Evolutionary conservation across 2,797 vertebrate species (phyloP), one percentile per base, ranked within the genome.

Genomic region (Eutrigla gurnardus): DNA sequence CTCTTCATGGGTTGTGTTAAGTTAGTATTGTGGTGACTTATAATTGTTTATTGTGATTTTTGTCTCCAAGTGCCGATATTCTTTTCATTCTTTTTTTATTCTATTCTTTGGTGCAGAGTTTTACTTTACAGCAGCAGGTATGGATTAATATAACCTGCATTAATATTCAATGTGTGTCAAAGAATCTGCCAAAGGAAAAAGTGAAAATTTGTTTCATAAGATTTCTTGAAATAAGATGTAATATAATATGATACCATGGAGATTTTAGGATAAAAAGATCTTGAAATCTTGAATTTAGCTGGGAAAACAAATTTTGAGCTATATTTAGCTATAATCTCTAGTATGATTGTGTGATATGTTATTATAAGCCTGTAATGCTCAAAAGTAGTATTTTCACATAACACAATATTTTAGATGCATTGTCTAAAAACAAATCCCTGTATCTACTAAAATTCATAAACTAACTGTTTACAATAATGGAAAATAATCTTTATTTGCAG

Each of bases 21-120:
- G 50, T 50, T 68, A 18, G 36, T 40, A 33, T 65, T 77, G 52
- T 80, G 60, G 71, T 77, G 78, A 78, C 58, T 80, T 18, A 37
- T 25, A 25, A 1, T 55, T 77, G 33, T 63, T 64, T 13, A 45
- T 18, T 43, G 46, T 15, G 39, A 33, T 60, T 52, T 70, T 79
- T 53, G 14, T 58, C 52, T 65, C 15, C 12, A 46, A 63, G 32
- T 49, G 0, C 5, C 49, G 7, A 59, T 47, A 6, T 50, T 58
- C 35, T 52, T 39, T 14, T 62, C 7, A 2, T 46, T 46, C 3
- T 42, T 42, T 10, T 52, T 32, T 5, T 61, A 25, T 25, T 25
- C 25, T 25, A 25, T 2, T 63, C 35, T 57, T 55, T 55, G 14
- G 37, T 46, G 71, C 35, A n/a, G 25, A 18, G 40, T 60, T 66